These are phyloP conservation scores for Rattus norvegicus DNA, from an alignment of 2,113 vertebrate genomes.

Conservation along the genomic window DNA sequence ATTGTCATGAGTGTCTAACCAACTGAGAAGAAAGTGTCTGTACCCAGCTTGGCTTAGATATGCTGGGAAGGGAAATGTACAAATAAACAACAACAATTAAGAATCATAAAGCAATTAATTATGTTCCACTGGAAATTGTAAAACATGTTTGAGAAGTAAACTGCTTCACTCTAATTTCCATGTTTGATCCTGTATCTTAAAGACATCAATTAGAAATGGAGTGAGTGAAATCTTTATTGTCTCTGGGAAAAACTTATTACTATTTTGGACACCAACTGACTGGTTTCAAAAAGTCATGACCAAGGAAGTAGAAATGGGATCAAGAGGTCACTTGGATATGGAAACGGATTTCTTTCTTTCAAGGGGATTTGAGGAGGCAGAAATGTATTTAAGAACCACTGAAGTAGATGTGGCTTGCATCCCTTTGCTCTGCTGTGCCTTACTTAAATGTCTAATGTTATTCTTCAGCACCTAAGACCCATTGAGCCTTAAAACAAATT, in stretches of 20 bases:
- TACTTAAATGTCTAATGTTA: background rate
- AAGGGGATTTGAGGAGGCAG: background rate
- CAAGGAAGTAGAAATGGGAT: background rate
- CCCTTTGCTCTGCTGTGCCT: background rate
- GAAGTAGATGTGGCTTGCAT: background rate
- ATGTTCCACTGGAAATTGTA: slow-evolving; percentile 19
- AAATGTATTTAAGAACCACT: background rate
- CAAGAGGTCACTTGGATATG: background rate
- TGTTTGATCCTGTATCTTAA: slow-evolving; percentile 32
- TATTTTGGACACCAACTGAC: background rate
- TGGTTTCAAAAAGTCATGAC: background rate
- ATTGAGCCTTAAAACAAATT: slow-evolving; percentile 27
- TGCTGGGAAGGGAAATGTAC: background rate
- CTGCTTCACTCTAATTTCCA: slow-evolving; percentile 30
- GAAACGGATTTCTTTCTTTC: background rate
- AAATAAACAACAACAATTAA: background rate
- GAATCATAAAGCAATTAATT: slow-evolving; percentile 18
- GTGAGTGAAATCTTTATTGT: slow-evolving; percentile 22
- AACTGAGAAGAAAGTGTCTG: background rate
- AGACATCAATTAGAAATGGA: background rate
- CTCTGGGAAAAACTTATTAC: background rate
- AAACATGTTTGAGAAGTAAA: slow-evolving; percentile 37
- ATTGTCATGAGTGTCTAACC: background rate
- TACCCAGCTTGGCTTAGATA: background rate
- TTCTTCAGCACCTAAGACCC: background rate